Evolutionary conservation across 2,113 vertebrate species (phyloP).

Genomic region (Brachionichthys hirsutus): DNA sequence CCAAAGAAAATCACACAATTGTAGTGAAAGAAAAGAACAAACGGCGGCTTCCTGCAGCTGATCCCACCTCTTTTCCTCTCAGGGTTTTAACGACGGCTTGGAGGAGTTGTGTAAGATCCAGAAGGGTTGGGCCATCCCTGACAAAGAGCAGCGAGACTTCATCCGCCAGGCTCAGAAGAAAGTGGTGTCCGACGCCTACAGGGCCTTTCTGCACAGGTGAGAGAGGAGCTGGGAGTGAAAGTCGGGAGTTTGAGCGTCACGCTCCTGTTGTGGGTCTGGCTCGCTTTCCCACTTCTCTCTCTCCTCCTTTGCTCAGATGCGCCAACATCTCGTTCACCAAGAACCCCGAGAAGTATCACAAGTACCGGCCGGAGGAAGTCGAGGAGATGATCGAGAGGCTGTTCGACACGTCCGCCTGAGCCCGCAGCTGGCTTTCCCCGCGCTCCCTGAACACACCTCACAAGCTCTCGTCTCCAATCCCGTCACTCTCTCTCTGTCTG

Average conservation of each 20-base stretch:
- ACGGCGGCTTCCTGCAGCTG: background rate
- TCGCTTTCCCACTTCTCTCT: background rate
- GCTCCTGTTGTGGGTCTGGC: background rate
- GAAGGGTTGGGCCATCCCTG: constrained; percentile 97
- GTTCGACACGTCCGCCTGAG: constrained; percentile 93
- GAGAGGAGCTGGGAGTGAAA: background rate
- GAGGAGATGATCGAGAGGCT: constrained; percentile 96
- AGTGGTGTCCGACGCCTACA: constrained; percentile 89
- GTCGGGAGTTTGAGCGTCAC: background rate
- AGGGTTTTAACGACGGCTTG: constrained; percentile 96
- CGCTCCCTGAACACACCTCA: background rate
- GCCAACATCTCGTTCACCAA: constrained; percentile 92
- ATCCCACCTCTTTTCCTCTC: background rate
- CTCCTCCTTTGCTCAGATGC: constrained; percentile 73
- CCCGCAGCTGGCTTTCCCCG: background rate
- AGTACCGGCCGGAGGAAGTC: constrained; percentile 91
- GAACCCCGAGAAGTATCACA: constrained; percentile 95
- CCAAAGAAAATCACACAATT: no score
- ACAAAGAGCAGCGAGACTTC: constrained; percentile 88
- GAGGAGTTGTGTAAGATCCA: constrained; percentile 96
- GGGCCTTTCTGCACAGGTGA: constrained; percentile 88
- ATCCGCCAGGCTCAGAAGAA: constrained; percentile 89
- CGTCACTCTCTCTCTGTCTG: constrained; percentile 4
- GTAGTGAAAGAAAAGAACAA: no score
- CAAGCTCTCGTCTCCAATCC: background rate